Conservation (phyloP, 2,888 invertebrate species). For the Tenthredo distinguenda region DNA sequence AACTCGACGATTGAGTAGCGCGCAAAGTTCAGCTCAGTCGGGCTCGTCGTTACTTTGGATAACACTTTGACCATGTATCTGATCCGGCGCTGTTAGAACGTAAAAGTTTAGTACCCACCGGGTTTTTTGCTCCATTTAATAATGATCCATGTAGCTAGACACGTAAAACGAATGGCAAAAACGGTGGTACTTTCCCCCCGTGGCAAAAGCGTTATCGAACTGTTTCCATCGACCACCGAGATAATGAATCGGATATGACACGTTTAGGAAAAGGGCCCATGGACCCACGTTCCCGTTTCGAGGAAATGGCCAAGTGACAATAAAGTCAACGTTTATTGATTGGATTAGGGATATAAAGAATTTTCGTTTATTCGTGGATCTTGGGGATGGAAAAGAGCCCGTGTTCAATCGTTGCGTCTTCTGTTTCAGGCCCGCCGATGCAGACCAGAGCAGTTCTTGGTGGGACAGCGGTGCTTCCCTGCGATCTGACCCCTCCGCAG, state of each 20-base stretch:
- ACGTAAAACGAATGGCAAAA: background rate
- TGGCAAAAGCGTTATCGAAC: too few relatives aligned
- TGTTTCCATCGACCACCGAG: too few relatives aligned
- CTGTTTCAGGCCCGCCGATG: constrained; percentile 81
- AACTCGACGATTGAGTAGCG: constrained; percentile 1
- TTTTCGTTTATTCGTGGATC: background rate
- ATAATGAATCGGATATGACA: too few relatives aligned
- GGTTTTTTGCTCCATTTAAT: background rate
- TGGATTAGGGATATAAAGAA: background rate
- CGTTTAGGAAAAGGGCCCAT: too few relatives aligned
- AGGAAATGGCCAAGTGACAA: too few relatives aligned
- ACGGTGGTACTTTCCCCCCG: too few relatives aligned
- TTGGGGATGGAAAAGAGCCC: too few relatives aligned
- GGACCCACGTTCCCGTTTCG: too few relatives aligned
- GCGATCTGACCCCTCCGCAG: constrained; percentile 89
- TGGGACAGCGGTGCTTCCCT: constrained; percentile 90
- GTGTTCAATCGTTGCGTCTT: constrained; percentile 57
- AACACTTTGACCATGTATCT: constrained; percentile 27
- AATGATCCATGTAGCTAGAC: background rate
- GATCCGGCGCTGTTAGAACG: constrained; percentile 8
- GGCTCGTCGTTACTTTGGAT: constrained; percentile 27
- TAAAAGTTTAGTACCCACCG: background rate
- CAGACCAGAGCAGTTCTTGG: constrained; percentile 87
- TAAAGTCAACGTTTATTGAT: background rate
- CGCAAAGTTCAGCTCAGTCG: constrained; percentile 22